These are phyloP conservation scores for Aquatica leii DNA, from an alignment of 2,888 invertebrate species.

Conservation along the genomic window DNA sequence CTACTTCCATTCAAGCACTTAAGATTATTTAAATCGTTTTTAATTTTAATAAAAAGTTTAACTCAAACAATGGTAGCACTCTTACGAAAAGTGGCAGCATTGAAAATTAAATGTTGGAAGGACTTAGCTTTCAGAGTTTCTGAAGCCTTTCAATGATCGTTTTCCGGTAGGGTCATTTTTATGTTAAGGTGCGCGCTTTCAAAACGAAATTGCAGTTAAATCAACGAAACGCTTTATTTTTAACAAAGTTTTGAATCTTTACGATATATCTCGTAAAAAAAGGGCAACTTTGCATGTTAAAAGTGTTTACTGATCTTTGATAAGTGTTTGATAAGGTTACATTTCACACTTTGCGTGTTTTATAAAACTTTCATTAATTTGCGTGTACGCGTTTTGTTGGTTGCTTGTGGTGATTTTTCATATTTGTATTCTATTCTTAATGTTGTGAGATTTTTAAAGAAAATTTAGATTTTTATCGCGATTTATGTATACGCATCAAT, in stretches of 20 bases:
- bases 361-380: conserved; percentile 24
- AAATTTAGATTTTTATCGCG: too few species aligned
- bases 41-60: background rate
- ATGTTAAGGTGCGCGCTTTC: background rate
- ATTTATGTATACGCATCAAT: too few species aligned
- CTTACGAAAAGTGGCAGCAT: conserved; percentile 6
- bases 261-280: conserved; percentile 13
- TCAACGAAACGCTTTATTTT: conserved; percentile 2
- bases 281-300: conserved; percentile 26
- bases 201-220: conserved; percentile 16
- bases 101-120: conserved; percentile 16
- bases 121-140: conserved; percentile 21
- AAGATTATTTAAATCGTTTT: too few species aligned
- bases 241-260: conserved; percentile 7
- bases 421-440: background rate
- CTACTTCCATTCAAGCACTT: too few species aligned
- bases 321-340: conserved; percentile 23
- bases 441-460: too few species aligned
- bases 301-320: conserved; percentile 21
- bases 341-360: conserved; percentile 31
- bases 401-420: background rate
- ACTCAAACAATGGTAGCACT: conserved; percentile 7
- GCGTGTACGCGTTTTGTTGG: conserved; percentile 20
- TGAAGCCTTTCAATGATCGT: conserved; percentile 16
- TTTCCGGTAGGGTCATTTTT: conserved; percentile 19